Evolutionary conservation across 2,888 invertebrate species (phyloP), one percentile per base, ranked within the genome.

Genomic region (Oscheius onirici): DNA sequence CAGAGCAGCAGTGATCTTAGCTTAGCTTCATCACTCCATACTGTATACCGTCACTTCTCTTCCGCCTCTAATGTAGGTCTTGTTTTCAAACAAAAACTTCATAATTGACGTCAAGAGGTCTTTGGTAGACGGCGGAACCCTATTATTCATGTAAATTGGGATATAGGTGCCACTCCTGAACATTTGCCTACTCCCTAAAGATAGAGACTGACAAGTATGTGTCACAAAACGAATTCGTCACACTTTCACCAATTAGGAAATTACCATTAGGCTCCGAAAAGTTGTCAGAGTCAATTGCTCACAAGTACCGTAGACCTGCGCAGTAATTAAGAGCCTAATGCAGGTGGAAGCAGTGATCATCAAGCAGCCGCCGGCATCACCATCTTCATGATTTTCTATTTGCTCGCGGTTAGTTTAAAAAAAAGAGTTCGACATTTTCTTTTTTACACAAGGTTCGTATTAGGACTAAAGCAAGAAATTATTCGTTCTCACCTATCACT

Each of bases 91-190:
- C 20, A 46, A 17, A 15, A 46, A 20, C 46, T 46, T 46, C 11
- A 17, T 46, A 46, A 17, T 28, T 28, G 49, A 63, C 63, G 63
- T 63, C 46, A 63, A 41, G 15, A 22, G 26, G 24, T 60, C 43
- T 63, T 49, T 63, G 49, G 49, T 63, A 63, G 49, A 49, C 63
- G 58, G 58, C 58, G 63, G 63, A 63, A 63, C 46, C 26, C 15
- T 26, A 46, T 63, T 63, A 63, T 63, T 63, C 63, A 63, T 63
- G 63, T 63, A 63, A 63, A 63, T 63, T 24, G 63, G 28, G 49
- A 63, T 26, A 5, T 41, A 41, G 60, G 55, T 55, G 55, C 24
- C 26, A 28, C 34, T 34, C 34, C 34, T 34, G 34, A 34, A 34
- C 34, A 34, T 34, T 34, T 34, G 34, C 34, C 34, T 34, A 34